phyloP scores from a whole-genome alignment of 2,113 vertebrate species.

The Tyrannus savana region DNA sequence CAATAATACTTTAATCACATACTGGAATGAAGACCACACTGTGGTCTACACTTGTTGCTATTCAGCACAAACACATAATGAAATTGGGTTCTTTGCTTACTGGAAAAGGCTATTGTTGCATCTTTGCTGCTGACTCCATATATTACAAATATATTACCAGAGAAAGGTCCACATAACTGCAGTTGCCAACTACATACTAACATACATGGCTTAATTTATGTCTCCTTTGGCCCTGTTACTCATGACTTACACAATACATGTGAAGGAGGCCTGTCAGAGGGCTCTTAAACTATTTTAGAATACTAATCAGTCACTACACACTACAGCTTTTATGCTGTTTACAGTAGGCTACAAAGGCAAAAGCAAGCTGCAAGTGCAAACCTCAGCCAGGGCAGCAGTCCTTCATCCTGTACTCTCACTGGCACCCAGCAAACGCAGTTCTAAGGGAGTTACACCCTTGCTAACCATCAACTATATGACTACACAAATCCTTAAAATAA shows the following conservation, averaged over 20 bases:
- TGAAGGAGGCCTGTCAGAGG: slow-evolving; percentile 36
- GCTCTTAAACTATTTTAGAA: slow-evolving; percentile 34
- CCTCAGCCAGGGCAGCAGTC: neutral
- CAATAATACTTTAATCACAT: neutral
- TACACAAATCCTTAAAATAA: neutral
- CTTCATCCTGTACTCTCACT: neutral
- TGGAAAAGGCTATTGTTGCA: neutral
- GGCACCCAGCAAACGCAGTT: neutral
- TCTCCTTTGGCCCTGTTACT: neutral
- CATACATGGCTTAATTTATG: slow-evolving; percentile 3
- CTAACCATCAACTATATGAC: neutral
- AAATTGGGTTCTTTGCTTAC: neutral
- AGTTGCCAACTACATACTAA: neutral
- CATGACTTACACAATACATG: slow-evolving; percentile 24
- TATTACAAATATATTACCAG: neutral
- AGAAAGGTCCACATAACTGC: neutral
- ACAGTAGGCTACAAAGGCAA: slow-evolving; percentile 28
- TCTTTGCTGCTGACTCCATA: neutral
- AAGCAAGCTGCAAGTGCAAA: slow-evolving; percentile 23
- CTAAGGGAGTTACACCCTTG: neutral
- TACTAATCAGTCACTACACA: slow-evolving; percentile 47
- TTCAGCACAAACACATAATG: neutral
- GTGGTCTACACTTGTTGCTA: neutral
- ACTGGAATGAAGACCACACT: neutral
- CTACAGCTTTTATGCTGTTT: slow-evolving; percentile 53